Conservation (phyloP, 2,797 vertebrate genomes). For the Columba guinea region DNA sequence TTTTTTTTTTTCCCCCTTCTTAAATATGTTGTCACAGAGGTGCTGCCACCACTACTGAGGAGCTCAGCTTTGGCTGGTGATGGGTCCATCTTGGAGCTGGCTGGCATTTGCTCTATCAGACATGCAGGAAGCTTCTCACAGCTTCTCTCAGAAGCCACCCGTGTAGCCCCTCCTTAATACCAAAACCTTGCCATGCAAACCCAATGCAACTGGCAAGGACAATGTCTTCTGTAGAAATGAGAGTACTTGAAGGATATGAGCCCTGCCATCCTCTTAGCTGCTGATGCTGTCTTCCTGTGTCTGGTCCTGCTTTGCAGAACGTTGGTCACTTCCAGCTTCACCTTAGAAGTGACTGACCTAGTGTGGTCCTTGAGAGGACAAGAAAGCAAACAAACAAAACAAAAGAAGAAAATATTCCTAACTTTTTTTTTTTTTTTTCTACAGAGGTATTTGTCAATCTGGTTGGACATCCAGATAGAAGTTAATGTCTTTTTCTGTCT, state of each 20-base stretch:
- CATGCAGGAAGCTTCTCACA: too few relatives aligned
- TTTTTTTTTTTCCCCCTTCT: not conserved
- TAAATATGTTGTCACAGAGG: not conserved
- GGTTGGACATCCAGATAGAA: not conserved
- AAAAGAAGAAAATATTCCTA: not conserved
- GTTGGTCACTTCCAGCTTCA: not conserved
- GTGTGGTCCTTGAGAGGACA: not conserved
- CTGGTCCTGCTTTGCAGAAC: not conserved
- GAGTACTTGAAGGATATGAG: not conserved
- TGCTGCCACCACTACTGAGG: accelerated
- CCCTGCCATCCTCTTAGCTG: not conserved
- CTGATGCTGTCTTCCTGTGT: accelerated
- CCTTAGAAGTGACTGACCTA: not conserved
- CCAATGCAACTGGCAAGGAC: not conserved
- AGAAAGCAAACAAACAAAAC: too few relatives aligned
- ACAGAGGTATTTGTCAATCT: not conserved
- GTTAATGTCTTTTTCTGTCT: not conserved
- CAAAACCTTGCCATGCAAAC: not conserved
- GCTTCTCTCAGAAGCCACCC: too few relatives aligned
- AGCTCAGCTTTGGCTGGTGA: too few relatives aligned
- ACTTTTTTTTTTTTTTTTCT: not conserved
- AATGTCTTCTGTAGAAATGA: not conserved
- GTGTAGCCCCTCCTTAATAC: not conserved
- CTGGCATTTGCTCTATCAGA: too few relatives aligned
- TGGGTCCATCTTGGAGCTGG: too few relatives aligned